Evolutionary conservation across 1,140 invertebrate genomes (phyloP), one percentile per base, ranked within the genome.

Genomic region (Helicoverpa zea): DNA sequence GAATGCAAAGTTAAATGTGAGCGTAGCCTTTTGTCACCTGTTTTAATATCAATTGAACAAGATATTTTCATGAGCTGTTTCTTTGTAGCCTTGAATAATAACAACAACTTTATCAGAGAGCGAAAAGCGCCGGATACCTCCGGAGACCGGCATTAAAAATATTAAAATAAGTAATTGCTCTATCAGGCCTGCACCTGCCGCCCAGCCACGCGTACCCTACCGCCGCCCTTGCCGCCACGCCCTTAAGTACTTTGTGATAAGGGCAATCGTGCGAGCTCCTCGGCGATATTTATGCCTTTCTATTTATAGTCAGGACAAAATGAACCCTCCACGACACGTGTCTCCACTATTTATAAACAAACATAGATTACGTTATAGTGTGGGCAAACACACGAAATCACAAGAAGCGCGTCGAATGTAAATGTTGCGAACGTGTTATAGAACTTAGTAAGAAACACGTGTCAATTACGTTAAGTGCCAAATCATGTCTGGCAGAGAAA

Each of bases 151-250:
- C 86, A 89, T 92, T 92, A 90, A 94, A 93, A 90, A 90, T 91
- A 91, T 90, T 91, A 91, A 90, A 92, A 91, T 91, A 90, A 90
- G 91, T 92, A 91, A 94, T 92, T 91, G 90, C 87, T 88, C 83
- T 88, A 92, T 94, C 89, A 90, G 82, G 87, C 70, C 77, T 88
- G 88, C 91, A 93, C 91, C 91, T 94, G 92, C 82, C 86, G 81
- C 84, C 77, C 83, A 78, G 82, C 64, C 70, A 61, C 59, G 61
- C 70, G 58, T 70, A 18, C 79, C 56, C 74, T 35, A 43, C 73
- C 74, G 52, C 70, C 82, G 66, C 61, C 80, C 81, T 77, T 78
- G 16, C 80, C 49, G 81, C 83, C 74, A 77, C 81, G 64, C 30
- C 83, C 75, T 79, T 81, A 72, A 83, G 74, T 79, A 83, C 84